A percentile compares a stretch with the other conserved stretches of the same genome.
Conservation (phyloP, 2,113 vertebrate genomes). For the Macquaria australasica region DNA sequence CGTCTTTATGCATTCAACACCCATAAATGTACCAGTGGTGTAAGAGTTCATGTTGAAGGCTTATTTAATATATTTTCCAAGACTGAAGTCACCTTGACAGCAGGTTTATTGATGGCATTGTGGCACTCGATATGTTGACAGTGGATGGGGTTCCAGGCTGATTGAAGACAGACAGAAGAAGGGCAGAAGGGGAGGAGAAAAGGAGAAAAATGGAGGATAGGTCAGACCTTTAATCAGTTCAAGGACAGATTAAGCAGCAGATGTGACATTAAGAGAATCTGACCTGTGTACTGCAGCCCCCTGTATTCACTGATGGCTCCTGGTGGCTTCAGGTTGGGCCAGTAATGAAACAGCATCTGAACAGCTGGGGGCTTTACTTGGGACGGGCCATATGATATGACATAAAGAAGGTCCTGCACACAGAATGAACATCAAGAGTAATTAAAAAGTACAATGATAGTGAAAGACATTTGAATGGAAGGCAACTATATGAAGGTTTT, state of each 20-base stretch:
- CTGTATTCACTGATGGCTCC: constrained; percentile 99
- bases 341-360: constrained; percentile 99
- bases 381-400: constrained; percentile 98
- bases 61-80: background rate
- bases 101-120: constrained; percentile 99
- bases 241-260: constrained; percentile 28
- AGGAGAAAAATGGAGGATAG: background rate
- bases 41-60: constrained; percentile 11
- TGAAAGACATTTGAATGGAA: background rate
- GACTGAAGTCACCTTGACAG: constrained; percentile 93
- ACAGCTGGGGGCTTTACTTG: constrained; percentile 99
- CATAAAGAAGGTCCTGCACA: constrained; percentile 95
- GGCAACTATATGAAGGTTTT: background rate
- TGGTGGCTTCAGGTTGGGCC: constrained; percentile 98
- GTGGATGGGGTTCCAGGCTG: constrained; percentile 99
- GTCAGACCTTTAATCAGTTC: constrained; percentile 42
- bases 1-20: background rate
- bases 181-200: background rate
- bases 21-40: background rate
- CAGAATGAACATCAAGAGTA: constrained; percentile 25
- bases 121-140: constrained; percentile 99
- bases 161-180: constrained; percentile 15
- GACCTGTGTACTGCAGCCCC: constrained; percentile 98
- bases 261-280: constrained; percentile 58
- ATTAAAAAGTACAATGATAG: background rate